Percentiles rank a stretch among this genome's conserved stretches.
phyloP scores from a whole-genome alignment of 2,888 invertebrate species.

The Taenaris catops region DNA sequence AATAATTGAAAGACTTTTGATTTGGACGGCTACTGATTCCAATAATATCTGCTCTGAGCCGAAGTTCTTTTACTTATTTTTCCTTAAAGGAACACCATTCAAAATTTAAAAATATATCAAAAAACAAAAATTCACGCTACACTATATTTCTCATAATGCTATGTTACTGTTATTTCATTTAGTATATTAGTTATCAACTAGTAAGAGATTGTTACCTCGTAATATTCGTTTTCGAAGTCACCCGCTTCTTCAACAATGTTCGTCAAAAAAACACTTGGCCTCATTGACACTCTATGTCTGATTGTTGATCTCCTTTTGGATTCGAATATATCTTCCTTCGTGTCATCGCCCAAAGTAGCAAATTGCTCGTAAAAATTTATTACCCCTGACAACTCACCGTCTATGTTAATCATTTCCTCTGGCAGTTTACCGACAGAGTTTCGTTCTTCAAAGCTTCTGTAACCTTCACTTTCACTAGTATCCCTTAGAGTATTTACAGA shows the following conservation, averaged over 20 bases:
- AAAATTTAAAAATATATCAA: too few species aligned
- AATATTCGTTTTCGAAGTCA: conserved; percentile 45
- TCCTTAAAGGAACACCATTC: too few species aligned
- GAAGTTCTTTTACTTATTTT: too few species aligned
- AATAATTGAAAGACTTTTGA: too few species aligned
- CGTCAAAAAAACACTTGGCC: conserved; percentile 60
- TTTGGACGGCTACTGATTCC: too few species aligned
- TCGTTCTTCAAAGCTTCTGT: conserved; percentile 43
- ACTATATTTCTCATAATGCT: too few species aligned
- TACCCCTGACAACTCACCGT: conserved; percentile 45
- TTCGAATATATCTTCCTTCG: conserved; percentile 41
- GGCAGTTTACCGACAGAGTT: conserved; percentile 26
- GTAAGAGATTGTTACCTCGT: too few species aligned
- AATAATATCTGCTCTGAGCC: too few species aligned
- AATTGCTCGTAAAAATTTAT: conserved; percentile 71
- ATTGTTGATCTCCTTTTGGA: conserved; percentile 40
- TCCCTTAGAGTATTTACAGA: conserved; percentile 37
- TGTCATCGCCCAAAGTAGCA: conserved; percentile 51
- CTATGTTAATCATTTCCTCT: conserved; percentile 32
- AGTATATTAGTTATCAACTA: too few species aligned
- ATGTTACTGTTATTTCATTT: too few species aligned
- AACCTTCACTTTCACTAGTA: conserved; percentile 39
- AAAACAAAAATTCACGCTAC: too few species aligned
- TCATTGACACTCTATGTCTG: conserved; percentile 57
- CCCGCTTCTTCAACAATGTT: conserved; percentile 64